These are phyloP conservation scores for Atopsyche davidsoni DNA, from an alignment of 1,140 invertebrate genomes.

Conservation along the genomic window DNA sequence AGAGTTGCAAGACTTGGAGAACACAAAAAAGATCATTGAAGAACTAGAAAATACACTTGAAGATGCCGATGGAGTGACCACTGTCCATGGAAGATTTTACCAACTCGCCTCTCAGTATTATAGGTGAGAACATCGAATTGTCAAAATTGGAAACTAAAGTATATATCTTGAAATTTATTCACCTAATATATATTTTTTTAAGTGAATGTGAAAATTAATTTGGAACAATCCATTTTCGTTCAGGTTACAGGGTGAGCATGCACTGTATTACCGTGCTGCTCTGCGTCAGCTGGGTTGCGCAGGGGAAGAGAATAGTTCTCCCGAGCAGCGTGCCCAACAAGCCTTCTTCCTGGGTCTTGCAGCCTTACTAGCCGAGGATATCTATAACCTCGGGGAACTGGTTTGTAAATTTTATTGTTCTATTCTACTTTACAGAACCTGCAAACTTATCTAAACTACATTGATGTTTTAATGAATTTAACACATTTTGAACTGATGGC, in stretches of 20 bases:
- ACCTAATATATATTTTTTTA: not conserved
- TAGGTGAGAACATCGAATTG: constrained; percentile 37
- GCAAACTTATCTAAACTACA: too few species aligned
- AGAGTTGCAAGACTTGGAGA: constrained; percentile 73
- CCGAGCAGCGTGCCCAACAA: constrained; percentile 68
- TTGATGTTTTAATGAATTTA: too few species aligned
- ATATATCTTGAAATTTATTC: not conserved
- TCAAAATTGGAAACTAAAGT: not conserved
- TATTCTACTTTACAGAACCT: not conserved
- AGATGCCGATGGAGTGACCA: constrained; percentile 83
- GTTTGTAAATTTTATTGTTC: constrained; percentile 41
- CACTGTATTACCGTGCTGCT: constrained; percentile 91
- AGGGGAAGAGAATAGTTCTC: constrained; percentile 60
- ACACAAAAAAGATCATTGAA: constrained; percentile 85
- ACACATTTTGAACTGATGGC: not conserved
- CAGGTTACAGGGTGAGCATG: constrained; percentile 78
- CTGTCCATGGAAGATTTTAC: constrained; percentile 94
- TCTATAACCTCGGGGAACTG: constrained; percentile 97
- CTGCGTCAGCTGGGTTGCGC: constrained; percentile 93
- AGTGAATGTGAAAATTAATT: not conserved
- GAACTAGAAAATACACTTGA: constrained; percentile 83
- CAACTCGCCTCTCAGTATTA: constrained; percentile 90
- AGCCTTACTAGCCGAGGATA: constrained; percentile 88
- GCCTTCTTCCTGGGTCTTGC: constrained; percentile 91
- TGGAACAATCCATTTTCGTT: constrained; percentile 27